Evolutionary conservation across 2,888 invertebrate species (phyloP).

Genomic region (Andrena minutula): DNA sequence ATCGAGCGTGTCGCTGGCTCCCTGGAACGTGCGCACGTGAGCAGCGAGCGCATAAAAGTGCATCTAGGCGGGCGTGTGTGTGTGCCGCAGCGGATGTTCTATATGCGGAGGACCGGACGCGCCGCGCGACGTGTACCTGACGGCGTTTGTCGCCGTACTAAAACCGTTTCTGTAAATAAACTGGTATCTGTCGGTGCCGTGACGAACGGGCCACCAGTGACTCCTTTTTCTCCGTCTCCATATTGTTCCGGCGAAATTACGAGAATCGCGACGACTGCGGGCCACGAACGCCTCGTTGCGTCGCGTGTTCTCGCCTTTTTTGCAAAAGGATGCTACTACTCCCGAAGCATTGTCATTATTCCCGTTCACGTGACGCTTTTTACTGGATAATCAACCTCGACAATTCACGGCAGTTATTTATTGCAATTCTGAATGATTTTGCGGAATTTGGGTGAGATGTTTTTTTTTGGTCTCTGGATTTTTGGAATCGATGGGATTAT

Average conservation of each 20-base stretch:
- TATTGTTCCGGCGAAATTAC: slow-evolving; percentile 54
- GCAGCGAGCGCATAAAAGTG: slow-evolving; percentile 45
- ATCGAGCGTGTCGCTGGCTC: neutral
- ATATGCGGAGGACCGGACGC: slow-evolving; percentile 81
- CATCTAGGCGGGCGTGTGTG: slow-evolving; percentile 38
- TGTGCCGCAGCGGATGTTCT: slow-evolving; percentile 78
- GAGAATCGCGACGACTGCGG: slow-evolving; percentile 13
- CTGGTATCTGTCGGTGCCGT: slow-evolving; percentile 58
- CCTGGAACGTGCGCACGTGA: slow-evolving; percentile 7
- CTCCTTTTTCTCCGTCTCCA: slow-evolving; percentile 39
- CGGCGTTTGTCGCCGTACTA: slow-evolving; percentile 66
- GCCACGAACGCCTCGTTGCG: slow-evolving; percentile 12
- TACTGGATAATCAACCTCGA: slow-evolving; percentile 33
- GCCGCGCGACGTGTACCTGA: slow-evolving; percentile 72
- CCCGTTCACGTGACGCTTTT: slow-evolving; percentile 32
- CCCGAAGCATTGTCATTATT: neutral
- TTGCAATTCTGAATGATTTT: slow-evolving; percentile 21
- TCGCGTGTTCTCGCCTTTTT: slow-evolving; percentile 9
- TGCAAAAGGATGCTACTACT: neutral
- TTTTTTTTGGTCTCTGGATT: neutral
- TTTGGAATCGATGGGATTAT: too few species aligned
- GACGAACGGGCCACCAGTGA: neutral
- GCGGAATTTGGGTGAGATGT: slow-evolving; percentile 10
- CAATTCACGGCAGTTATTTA: slow-evolving; percentile 9
- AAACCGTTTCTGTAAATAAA: slow-evolving; percentile 75